Base-by-base conservation (phyloP, 1,140 invertebrate genomes). In the Brachionus manjavacas region DNA sequence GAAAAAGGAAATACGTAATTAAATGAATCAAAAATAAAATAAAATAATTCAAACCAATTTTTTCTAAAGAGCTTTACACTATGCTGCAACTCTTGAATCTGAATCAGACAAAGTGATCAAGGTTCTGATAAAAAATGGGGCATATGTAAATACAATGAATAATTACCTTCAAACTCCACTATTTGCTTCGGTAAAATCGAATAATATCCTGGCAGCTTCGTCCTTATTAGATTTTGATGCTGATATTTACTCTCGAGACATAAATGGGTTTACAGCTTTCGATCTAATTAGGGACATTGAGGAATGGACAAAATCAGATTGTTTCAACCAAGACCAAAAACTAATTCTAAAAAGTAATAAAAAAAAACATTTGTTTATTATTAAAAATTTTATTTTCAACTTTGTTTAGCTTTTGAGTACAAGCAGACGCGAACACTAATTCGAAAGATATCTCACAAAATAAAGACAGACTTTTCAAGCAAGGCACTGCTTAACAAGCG, bases 301-400 rank as follows among this genome's bases (percentile, higher is more conserved):
- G 35, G 88, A 89, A 49, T 89, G 88, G 88, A 87, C 88, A 76
- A 87, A 88, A 9, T 88, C 87, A 85, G 88, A 88, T 23, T 88
- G 87, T 68, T 89, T 89, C 84, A 86, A 85, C 68, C 87, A 88
- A 52, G 88, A 89, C 39, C 87, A 46, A 49, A 46, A 52, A 12
- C 9, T 76, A 14, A 49, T 76, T 25, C 11, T 76, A 9, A 76
- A 76, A 76, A 49, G 72, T 76, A 76, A 49, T 76, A 23, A 46
- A 35, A 46, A 35, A n/a, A 9, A 7, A 25, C 25, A 12, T 49
- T 49, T 52, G 28, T 11, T 23, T 25, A 49, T 23, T 49, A 52
- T 28, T 28, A 52, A 76, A 49, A 31, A n/a, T 31, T 46, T 76
- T 76, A 12, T 43, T 52, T 46, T 46, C 12, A 12, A 46, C 14